These are phyloP conservation scores for Anneissia japonica DNA, from an alignment of 35 echinoderm and acorn worm species.

Conservation along the genomic window DNA sequence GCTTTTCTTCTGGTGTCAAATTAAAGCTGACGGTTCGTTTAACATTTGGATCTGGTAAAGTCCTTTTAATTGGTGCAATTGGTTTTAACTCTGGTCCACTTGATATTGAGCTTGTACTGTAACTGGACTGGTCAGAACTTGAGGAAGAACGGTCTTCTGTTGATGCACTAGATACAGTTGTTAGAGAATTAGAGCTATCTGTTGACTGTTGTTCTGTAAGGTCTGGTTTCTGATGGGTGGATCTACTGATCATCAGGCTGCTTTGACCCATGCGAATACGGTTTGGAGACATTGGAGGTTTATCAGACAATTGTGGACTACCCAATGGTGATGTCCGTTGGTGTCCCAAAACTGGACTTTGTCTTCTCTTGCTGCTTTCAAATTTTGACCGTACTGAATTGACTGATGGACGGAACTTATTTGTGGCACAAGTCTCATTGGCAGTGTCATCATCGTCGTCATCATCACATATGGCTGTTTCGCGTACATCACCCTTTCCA, in stretches of 20 bases:
- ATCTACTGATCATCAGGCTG: slow-evolving; percentile 15
- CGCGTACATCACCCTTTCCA: slow-evolving; percentile 28
- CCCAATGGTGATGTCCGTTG: background rate
- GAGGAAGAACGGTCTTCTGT: slow-evolving; percentile 54
- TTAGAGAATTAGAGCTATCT: slow-evolving; percentile 40
- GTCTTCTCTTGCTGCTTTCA: slow-evolving; percentile 47
- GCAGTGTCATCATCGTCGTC: slow-evolving; percentile 40
- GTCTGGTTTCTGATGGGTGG: slow-evolving; percentile 15
- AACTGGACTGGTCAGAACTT: slow-evolving; percentile 59
- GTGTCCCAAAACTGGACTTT: slow-evolving; percentile 9
- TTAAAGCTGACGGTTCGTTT: background rate
- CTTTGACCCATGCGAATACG: slow-evolving; percentile 87
- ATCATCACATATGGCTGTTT: slow-evolving; percentile 81
- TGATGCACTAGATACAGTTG: slow-evolving; percentile 51
- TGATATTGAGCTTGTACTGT: slow-evolving; percentile 23
- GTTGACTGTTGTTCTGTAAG: slow-evolving; percentile 42
- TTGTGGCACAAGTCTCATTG: slow-evolving; percentile 41
- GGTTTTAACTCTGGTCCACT: background rate
- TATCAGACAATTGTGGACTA: background rate
- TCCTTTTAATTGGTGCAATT: background rate
- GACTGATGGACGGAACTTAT: slow-evolving; percentile 56
- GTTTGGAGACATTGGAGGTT: slow-evolving; percentile 63
- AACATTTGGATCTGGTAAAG: background rate
- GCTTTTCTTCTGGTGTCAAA: background rate
- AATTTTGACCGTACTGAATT: slow-evolving; percentile 54